phyloP scores from a whole-genome alignment of 2,888 invertebrate species.

The Pseudococcus jackbeardsleyi region DNA sequence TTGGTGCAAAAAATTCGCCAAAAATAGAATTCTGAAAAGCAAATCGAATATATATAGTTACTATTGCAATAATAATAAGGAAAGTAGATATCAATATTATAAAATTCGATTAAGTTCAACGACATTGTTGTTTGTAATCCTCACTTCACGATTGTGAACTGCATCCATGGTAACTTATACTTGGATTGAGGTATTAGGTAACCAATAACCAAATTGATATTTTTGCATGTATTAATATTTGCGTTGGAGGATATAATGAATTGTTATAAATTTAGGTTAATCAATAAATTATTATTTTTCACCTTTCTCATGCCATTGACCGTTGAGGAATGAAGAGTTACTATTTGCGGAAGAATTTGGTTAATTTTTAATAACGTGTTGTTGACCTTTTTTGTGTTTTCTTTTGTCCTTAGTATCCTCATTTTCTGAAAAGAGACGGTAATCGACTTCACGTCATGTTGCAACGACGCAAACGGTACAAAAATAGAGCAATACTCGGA shows the following conservation, averaged over 20 bases:
- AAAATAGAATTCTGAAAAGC: neutral
- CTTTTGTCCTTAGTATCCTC: conserved; percentile 81
- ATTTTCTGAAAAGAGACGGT: conserved; percentile 96
- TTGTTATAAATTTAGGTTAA: conserved; percentile 37
- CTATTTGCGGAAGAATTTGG: neutral
- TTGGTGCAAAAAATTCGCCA: neutral
- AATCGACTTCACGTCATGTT: conserved; percentile 96
- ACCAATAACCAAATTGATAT: conserved; percentile 11
- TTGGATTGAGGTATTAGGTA: neutral
- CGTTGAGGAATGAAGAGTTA: neutral
- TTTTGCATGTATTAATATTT: neutral
- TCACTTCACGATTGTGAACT: neutral
- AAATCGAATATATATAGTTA: neutral
- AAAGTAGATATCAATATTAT: neutral
- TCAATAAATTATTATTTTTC: conserved; percentile 29
- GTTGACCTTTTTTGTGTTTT: conserved; percentile 35
- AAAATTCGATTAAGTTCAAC: neutral
- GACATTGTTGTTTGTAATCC: neutral
- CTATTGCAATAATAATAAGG: neutral
- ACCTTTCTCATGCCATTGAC: neutral
- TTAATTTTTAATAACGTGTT: conserved; percentile 30
- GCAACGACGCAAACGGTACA: conserved; percentile 97
- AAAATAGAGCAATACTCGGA: conserved; percentile 97
- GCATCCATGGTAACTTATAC: conserved; percentile 37
- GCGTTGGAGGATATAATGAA: conserved; percentile 18